phyloP scores from a whole-genome alignment of 1,140 invertebrate species.

The Leptopilina clavipes region DNA sequence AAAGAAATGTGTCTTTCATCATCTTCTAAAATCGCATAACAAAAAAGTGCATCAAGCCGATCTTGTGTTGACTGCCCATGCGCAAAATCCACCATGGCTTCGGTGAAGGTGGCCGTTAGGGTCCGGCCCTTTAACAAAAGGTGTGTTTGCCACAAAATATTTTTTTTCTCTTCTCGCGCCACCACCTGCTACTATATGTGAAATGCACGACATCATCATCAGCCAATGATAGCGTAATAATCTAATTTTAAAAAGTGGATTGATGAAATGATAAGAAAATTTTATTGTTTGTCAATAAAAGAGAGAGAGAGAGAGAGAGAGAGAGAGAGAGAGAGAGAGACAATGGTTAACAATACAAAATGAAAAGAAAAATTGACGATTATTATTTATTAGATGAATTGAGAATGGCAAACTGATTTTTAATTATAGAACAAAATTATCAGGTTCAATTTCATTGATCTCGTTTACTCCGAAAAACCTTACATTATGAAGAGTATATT shows the following conservation, averaged over 20 bases:
- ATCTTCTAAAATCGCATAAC: slow-evolving; percentile 44
- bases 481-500: background rate
- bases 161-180: slow-evolving; percentile 9
- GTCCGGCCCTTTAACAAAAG: slow-evolving; percentile 89
- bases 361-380: no score
- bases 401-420: no score
- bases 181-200: background rate
- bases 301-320: no score
- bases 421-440: background rate
- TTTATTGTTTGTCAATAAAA: no score
- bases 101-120: slow-evolving; percentile 87
- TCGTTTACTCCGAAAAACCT: background rate
- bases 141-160: slow-evolving; percentile 70
- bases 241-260: background rate
- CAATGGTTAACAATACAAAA: no score
- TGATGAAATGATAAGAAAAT: no score
- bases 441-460: background rate
- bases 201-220: no score
- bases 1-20: slow-evolving; percentile 1
- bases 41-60: slow-evolving; percentile 39
- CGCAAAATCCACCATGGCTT: slow-evolving; percentile 78
- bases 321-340: no score
- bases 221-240: background rate
- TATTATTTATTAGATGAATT: no score
- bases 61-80: slow-evolving; percentile 52